Evolutionary conservation across 2,888 invertebrate species (phyloP).

Genomic region (Argyra leucocephala): DNA sequence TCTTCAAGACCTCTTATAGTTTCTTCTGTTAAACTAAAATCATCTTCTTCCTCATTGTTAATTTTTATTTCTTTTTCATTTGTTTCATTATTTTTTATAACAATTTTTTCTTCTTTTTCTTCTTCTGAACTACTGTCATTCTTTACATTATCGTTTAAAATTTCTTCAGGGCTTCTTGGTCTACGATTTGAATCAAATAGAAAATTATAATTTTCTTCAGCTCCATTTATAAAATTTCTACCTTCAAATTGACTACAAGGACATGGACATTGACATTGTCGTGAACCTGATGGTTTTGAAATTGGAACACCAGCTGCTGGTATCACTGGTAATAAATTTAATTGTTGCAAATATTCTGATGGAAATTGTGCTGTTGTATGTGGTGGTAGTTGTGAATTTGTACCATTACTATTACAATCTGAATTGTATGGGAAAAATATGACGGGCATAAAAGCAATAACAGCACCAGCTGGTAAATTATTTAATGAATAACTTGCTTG

Average conservation of each 20-base stretch:
- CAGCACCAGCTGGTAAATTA: constrained; percentile 48
- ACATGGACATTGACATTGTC: constrained; percentile 42
- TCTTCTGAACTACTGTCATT: neutral
- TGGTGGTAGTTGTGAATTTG: constrained; percentile 39
- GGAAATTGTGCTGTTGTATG: constrained; percentile 19
- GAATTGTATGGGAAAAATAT: constrained; percentile 61
- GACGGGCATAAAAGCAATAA: constrained; percentile 61
- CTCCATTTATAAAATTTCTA: neutral
- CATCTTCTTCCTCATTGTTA: neutral
- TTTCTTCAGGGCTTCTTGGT: neutral
- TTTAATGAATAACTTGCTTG: constrained; percentile 39
- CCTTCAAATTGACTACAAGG: constrained; percentile 34
- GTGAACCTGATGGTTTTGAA: constrained; percentile 24
- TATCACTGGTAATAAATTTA: constrained; percentile 37
- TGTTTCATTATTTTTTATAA: no score
- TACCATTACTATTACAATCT: constrained; percentile 30
- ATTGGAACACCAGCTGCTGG: constrained; percentile 27
- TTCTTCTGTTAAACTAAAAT: neutral
- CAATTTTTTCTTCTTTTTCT: neutral
- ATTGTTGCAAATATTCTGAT: constrained; percentile 29
- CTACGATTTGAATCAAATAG: neutral
- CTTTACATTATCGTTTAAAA: neutral
- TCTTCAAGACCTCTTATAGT: neutral
- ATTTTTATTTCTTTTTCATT: neutral
- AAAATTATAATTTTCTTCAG: neutral